A percentile compares a stretch with the other conserved stretches of the same genome.
phyloP scores from a whole-genome alignment of 1,140 invertebrate genomes.

The Ganaspis sp. region DNA sequence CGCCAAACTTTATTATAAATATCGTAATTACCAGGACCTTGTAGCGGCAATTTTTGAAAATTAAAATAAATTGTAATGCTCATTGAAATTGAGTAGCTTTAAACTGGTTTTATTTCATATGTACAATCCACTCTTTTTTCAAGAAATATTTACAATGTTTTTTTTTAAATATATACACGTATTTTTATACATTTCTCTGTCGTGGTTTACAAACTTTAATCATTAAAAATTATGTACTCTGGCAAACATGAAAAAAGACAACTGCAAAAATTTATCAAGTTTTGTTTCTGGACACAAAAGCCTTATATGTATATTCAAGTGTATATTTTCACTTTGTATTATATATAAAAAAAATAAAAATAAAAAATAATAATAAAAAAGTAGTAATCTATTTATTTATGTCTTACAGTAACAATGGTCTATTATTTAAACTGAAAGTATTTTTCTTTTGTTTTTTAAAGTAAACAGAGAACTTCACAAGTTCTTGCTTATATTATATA shows the following conservation, averaged over 20 bases:
- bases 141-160: constrained; percentile 59
- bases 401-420: not conserved
- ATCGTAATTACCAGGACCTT: too few relatives aligned
- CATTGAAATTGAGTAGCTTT: constrained; percentile 11
- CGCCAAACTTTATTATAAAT: too few relatives aligned
- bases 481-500: not conserved
- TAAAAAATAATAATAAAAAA: not conserved
- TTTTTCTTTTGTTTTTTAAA: not conserved
- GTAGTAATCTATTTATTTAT: not conserved
- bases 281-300: not conserved
- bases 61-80: not conserved
- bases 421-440: not conserved
- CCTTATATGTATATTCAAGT: not conserved
- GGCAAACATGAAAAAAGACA: constrained; percentile 19
- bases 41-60: too few relatives aligned
- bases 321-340: not conserved
- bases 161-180: constrained; percentile 58
- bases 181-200: constrained; percentile 23
- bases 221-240: not conserved
- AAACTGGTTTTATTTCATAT: constrained; percentile 39
- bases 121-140: constrained; percentile 33
- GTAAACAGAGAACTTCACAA: not conserved
- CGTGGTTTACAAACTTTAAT: not conserved
- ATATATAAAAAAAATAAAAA: too few relatives aligned
- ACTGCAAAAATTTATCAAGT: not conserved